These are phyloP conservation scores for Proales similis DNA, from an alignment of 1,140 invertebrate genomes.

Conservation along the genomic window DNA sequence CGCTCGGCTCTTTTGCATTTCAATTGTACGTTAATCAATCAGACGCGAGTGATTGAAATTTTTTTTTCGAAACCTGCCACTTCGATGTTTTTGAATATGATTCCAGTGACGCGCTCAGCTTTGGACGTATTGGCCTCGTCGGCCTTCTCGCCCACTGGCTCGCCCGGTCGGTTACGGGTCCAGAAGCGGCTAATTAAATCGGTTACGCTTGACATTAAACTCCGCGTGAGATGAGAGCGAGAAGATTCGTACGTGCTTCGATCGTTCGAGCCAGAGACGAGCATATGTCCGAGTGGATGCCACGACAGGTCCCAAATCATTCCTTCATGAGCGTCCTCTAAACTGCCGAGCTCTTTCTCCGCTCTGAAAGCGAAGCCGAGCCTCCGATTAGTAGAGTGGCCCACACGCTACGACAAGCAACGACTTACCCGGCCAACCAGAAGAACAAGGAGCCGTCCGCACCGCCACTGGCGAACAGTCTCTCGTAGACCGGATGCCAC, in stretches of 20 bases:
- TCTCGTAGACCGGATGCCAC: conserved; percentile 96
- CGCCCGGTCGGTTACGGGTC: conserved; percentile 95
- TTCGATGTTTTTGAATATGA: conserved; percentile 32
- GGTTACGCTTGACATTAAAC: neutral
- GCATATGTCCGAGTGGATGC: conserved; percentile 96
- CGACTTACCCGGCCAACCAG: conserved; percentile 87
- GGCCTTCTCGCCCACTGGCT: conserved; percentile 92
- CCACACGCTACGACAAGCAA: neutral
- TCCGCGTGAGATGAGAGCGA: conserved; percentile 38
- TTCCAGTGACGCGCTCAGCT: conserved; percentile 1
- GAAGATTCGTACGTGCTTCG: conserved; percentile 83
- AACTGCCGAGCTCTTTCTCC: conserved; percentile 93
- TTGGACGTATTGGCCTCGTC: conserved; percentile 47
- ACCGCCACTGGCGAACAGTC: conserved; percentile 87
- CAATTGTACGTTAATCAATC: neutral
- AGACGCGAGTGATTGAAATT: neutral
- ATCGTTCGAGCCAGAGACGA: conserved; percentile 95
- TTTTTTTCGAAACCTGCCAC: conserved; percentile 4
- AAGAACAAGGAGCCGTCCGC: conserved; percentile 95
- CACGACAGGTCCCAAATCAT: conserved; percentile 97
- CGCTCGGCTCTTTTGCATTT: neutral
- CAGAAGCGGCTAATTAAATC: conserved; percentile 80
- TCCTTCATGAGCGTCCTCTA: conserved; percentile 96
- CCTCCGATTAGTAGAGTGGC: neutral
- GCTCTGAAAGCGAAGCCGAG: conserved; percentile 61